Base-by-base conservation (phyloP, 1,140 invertebrate species). In the Hycleus phaleratus region DNA sequence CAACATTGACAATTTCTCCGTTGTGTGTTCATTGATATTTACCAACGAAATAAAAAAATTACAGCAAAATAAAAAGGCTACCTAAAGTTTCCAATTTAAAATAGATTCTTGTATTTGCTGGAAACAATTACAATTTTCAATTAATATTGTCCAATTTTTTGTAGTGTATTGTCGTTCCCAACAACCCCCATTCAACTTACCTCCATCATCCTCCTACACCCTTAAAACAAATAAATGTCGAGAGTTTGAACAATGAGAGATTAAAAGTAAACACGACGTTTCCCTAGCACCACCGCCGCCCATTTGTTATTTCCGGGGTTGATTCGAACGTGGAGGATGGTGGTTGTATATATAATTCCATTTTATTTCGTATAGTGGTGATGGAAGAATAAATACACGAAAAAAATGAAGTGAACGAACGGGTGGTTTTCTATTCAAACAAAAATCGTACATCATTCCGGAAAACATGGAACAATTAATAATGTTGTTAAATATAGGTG, bases 211-310 rank as follows among this genome's bases (percentile, higher is more conserved):
- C 40, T 49, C 52, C 51, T 46, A 61, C 59, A 60, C 51, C 32
- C 38, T 59, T 49, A 65, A 65, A 65, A 62, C 62, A 63, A 67
- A 65, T 65, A 67, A 62, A 62, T 56, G 63, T 58, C 63, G 51
- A 56, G 64, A 64, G 66, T 66, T 66, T 63, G 68, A 66, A 69
- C 64, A 68, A 69, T 69, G 68, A 63, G 62, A 68, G 64, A 69
- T 69, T 69, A 68, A 69, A 69, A 64, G 68, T 69, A 69, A 69
- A 69, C 66, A 69, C 48, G 55, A 60, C 49, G 26, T 38, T 39
- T 52, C 45, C 42, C 46, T 46, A 54, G 49, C 26, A 39, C 42
- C 25, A n/a, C 46, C 49, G 11, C 26, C 57, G 39, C 45, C 44
- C 44, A 10, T 44, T 50, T 47, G 42, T 26, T 32, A 32, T 32